Percentiles rank a stretch among this genome's conserved stretches.
Conservation (phyloP, 2,797 vertebrate species). For the Melanotaenia pygmaea region DNA sequence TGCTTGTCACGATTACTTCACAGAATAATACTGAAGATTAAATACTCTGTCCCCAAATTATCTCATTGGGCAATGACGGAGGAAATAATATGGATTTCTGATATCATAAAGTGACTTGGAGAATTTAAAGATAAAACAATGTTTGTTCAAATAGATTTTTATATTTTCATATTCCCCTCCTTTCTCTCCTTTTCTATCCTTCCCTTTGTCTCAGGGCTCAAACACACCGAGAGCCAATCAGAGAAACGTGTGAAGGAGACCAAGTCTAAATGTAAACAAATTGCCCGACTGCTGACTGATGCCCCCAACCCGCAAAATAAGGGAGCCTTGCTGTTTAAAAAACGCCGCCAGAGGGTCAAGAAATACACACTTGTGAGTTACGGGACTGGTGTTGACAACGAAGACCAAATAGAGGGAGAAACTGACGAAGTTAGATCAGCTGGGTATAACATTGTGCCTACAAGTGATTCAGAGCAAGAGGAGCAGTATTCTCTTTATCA, state of each 20-base stretch:
- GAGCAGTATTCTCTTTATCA: slow-evolving; percentile 84
- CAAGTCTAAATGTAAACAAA: slow-evolving; percentile 94
- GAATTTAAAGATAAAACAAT: not conserved
- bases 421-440: slow-evolving; percentile 78
- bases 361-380: slow-evolving; percentile 94
- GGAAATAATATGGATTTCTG: not conserved
- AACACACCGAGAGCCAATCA: slow-evolving; percentile 88
- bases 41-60: not conserved
- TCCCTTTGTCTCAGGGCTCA: slow-evolving; percentile 79
- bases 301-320: slow-evolving; percentile 91
- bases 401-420: slow-evolving; percentile 79
- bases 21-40: slow-evolving; percentile 3
- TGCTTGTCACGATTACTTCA: slow-evolving; percentile 26
- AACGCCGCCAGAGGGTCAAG: slow-evolving; percentile 88
- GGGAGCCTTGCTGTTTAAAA: slow-evolving; percentile 93
- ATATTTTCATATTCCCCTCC: slow-evolving; percentile 8
- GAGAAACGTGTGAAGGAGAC: slow-evolving; percentile 92
- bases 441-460: slow-evolving; percentile 81
- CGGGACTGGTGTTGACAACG: slow-evolving; percentile 87
- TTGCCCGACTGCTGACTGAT: slow-evolving; percentile 88
- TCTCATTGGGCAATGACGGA: not conserved
- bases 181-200: slow-evolving; percentile 8
- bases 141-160: not conserved
- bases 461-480: slow-evolving; percentile 90
- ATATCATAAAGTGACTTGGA: not conserved